Evolutionary conservation across 2,888 invertebrate species (phyloP).

Genomic region (Leptogaster cylindrica): DNA sequence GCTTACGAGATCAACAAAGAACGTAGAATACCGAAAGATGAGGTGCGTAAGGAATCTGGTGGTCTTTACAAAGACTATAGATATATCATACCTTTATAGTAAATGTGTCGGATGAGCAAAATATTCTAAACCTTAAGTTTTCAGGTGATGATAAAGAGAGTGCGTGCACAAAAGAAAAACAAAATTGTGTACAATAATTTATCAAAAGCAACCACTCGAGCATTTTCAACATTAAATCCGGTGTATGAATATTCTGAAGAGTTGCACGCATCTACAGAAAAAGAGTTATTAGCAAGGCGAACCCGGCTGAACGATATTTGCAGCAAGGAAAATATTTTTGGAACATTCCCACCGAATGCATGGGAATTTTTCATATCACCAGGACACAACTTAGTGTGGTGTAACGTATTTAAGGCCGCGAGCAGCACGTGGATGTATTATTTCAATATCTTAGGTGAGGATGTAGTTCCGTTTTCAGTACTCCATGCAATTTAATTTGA

Average conservation of each 20-base stretch:
- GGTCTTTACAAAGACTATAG: no score
- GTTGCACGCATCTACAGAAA: conserved; percentile 60
- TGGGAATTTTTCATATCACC: conserved; percentile 77
- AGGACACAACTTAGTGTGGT: conserved; percentile 74
- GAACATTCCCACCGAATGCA: conserved; percentile 67
- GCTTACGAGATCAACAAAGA: conserved; percentile 57
- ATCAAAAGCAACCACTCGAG: conserved; percentile 18
- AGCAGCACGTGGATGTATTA: conserved; percentile 84
- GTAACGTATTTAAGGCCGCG: conserved; percentile 77
- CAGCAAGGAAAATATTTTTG: conserved; percentile 59
- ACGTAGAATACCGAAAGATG: conserved; percentile 10
- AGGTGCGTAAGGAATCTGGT: no score
- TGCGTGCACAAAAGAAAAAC: conserved; percentile 30
- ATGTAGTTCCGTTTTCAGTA: conserved; percentile 25
- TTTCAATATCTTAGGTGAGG: conserved; percentile 74
- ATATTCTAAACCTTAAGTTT: no score
- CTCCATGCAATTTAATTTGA: no score
- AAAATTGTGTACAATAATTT: conserved; percentile 19
- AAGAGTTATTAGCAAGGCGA: conserved; percentile 64
- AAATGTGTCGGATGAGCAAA: background rate
- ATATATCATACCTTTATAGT: no score
- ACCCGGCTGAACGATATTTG: conserved; percentile 64
- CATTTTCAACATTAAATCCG: conserved; percentile 57
- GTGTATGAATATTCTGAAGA: conserved; percentile 63
- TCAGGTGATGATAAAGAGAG: conserved; percentile 36